These are phyloP conservation scores for Rhyacophila evoluta DNA, from an alignment of 2,888 invertebrate species.

Conservation along the genomic window DNA sequence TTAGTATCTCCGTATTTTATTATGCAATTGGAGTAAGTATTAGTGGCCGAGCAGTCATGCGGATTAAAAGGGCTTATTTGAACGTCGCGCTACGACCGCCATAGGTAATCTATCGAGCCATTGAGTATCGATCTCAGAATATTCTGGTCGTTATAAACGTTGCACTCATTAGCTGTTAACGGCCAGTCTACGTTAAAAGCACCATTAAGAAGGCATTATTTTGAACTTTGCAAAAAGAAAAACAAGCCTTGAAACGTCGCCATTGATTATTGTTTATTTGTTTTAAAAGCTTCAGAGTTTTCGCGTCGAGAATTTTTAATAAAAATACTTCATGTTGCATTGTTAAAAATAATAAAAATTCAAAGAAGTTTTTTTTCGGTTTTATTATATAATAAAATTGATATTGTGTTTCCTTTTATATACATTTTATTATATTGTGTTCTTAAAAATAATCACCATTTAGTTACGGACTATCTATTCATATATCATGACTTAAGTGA, in stretches of 20 bases:
- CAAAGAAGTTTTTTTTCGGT: too few relatives aligned
- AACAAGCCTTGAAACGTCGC: background rate
- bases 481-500: too few relatives aligned
- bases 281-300: background rate
- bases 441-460: too few relatives aligned
- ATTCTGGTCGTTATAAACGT: background rate
- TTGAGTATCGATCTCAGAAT: constrained; percentile 28
- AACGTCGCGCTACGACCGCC: constrained; percentile 33
- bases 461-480: too few relatives aligned
- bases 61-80: constrained; percentile 37
- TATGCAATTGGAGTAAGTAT: constrained; percentile 30
- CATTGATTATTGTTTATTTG: background rate
- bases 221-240: background rate
- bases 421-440: too few relatives aligned
- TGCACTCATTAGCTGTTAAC: constrained; percentile 13
- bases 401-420: too few relatives aligned
- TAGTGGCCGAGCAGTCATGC: constrained; percentile 27
- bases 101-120: constrained; percentile 38
- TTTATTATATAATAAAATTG: too few relatives aligned
- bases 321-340: background rate
- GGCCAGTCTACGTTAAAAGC: background rate
- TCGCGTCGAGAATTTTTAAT: background rate
- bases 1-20: constrained; percentile 17
- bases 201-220: background rate
- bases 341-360: background rate